Evolutionary conservation across 2,113 vertebrate species (phyloP).

Genomic region (Cinclus cinclus): DNA sequence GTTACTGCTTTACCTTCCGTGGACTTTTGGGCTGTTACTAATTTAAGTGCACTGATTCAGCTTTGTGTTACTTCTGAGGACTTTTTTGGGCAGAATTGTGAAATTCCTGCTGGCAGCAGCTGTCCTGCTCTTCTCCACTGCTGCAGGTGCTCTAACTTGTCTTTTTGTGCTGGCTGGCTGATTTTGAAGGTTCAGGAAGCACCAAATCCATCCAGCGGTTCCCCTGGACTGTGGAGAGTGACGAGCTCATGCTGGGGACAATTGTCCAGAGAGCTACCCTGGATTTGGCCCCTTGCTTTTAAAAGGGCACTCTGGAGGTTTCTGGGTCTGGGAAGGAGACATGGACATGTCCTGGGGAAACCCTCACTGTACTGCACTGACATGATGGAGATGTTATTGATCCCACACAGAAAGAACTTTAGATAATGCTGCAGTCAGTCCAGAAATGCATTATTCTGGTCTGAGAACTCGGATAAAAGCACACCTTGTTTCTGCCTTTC

Average conservation of each 20-base stretch:
- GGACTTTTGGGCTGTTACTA: background rate
- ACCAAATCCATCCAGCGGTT: background rate
- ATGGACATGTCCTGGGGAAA: background rate
- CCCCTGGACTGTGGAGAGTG: background rate
- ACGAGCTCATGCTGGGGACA: background rate
- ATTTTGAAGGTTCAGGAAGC: background rate
- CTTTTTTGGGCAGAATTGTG: background rate
- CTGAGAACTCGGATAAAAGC: background rate
- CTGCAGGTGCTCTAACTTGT: background rate
- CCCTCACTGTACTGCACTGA: rapidly evolving
- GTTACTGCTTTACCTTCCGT: background rate
- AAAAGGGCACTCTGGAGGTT: background rate
- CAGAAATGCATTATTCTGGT: background rate
- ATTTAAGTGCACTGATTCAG: background rate
- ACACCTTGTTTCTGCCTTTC: background rate
- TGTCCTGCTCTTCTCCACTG: background rate
- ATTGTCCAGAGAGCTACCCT: background rate
- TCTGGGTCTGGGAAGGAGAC: background rate
- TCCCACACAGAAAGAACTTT: background rate
- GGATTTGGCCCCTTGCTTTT: background rate
- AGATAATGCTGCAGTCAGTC: background rate
- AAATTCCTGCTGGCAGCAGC: background rate
- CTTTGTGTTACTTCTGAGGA: background rate
- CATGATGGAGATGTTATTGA: background rate
- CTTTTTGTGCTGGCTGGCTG: background rate